Base-by-base conservation (phyloP, 2,888 invertebrate species). In the Tiphia femorata region DNA sequence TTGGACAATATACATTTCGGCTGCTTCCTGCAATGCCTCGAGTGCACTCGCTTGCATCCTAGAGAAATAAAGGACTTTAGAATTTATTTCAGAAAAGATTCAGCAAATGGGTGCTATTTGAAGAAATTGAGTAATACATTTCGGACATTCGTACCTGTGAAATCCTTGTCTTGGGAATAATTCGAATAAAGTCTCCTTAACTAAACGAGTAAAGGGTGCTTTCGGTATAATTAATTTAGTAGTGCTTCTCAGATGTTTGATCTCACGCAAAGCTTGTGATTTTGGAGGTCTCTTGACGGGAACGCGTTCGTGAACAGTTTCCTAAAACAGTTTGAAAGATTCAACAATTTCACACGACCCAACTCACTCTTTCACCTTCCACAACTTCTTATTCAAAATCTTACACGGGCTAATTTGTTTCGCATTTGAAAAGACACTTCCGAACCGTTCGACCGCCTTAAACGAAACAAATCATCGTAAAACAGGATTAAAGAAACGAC, bases 1-100 rank as follows among this genome's bases (percentile, higher is more conserved):
- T 61, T 85, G 84, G 0, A 83, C 81, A 2, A 87, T 7, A 59
- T 86, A 87, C 59, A 85, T 79, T 73, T 88, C 87, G 0, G 82
- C 50, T 1, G 87, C 77, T 60, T 85, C 85, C 66, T 87, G 87
- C 20, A 88, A 52, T 0, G 86, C 86, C 58, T 79, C 72, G 10
- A 88, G 46, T 0, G 87, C 86, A 1, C 64, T 33, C 0, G 41
- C 1, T 48, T 86, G 84, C 29, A 87, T 79, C 52, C 79, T 82
- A 37, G 14, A n/a, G n/a, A 25, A 25, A 25, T 25, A 25, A 25
- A 25, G 5, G 25, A 8, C 25, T 6, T 25, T 25, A 8, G 8
- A 6, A 10, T 33, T n/a, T 33, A 10, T n/a, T n/a, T n/a, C n/a
- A n/a, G n/a, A n/a, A n/a, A n/a, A n/a, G n/a, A n/a, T n/a, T n/a